Percentiles rank a stretch among this genome's conserved stretches.
phyloP scores from a whole-genome alignment of 2,797 vertebrate genomes.

The Coregonus suidteri region DNA sequence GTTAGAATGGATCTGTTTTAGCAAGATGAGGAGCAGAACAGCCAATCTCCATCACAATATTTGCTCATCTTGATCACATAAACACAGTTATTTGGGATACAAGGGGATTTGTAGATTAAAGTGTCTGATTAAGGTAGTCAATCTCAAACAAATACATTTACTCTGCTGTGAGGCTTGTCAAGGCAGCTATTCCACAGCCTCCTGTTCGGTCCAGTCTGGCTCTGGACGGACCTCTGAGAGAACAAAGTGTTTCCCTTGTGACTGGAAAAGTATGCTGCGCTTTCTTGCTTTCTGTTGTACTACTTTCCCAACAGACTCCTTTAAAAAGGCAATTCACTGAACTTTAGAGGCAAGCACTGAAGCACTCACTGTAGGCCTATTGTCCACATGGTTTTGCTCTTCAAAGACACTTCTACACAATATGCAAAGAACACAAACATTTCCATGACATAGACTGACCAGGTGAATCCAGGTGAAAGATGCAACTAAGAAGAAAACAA shows the following conservation, averaged over 20 bases:
- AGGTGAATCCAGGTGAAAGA: too few relatives aligned
- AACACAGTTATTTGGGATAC: too few relatives aligned
- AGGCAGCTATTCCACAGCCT: not conserved
- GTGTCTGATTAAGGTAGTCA: not conserved
- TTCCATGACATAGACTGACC: not conserved
- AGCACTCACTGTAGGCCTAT: not conserved
- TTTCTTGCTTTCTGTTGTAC: not conserved
- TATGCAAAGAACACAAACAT: not conserved
- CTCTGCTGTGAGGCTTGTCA: slow-evolving; percentile 1
- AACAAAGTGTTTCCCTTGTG: slow-evolving; percentile 4
- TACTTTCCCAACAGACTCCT: not conserved
- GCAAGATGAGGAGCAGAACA: not conserved
- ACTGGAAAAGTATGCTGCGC: not conserved
- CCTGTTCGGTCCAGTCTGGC: not conserved
- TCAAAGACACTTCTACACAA: not conserved
- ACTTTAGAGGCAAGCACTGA: slow-evolving; percentile 2
- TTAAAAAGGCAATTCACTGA: not conserved
- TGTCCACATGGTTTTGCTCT: not conserved
- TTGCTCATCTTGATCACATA: not conserved
- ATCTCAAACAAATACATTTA: not conserved
- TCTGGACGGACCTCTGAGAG: not conserved
- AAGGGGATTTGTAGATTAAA: not conserved
- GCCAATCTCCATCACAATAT: not conserved
- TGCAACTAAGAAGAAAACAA: too few relatives aligned
- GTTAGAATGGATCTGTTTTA: too few relatives aligned